Percentiles rank a stretch among this genome's conserved stretches.
Conservation (phyloP, 2,888 invertebrate species). For the Eupithecia pulchellata region DNA sequence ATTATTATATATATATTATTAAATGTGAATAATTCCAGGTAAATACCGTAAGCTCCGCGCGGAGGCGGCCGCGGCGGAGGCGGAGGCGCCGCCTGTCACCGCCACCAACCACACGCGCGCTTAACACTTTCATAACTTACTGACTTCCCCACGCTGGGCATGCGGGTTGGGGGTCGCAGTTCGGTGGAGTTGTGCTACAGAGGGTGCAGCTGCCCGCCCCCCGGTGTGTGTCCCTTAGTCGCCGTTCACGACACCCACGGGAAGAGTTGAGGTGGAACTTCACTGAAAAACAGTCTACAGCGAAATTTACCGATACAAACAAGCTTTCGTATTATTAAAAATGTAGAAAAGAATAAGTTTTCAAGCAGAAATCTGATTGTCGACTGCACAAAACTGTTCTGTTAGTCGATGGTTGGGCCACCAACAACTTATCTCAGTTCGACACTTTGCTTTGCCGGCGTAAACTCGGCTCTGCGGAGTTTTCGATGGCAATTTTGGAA, state of each 20-base stretch:
- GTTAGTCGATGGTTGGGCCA: no score
- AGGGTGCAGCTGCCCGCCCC: no score
- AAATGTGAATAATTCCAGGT: constrained; percentile 35
- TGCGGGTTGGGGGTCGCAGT: no score
- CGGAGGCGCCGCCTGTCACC: constrained; percentile 75
- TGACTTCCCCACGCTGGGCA: no score
- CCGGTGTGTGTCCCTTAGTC: no score
- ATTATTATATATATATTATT: no score
- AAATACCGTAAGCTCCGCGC: constrained; percentile 84
- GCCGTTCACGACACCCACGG: no score
- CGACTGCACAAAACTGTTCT: no score
- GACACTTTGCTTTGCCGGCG: no score
- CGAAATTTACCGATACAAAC: neutral
- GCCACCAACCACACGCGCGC: constrained; percentile 77
- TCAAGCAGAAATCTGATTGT: neutral
- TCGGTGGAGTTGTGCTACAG: no score
- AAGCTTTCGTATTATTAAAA: neutral
- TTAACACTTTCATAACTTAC: constrained; percentile 49
- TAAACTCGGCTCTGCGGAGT: neutral
- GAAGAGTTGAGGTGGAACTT: no score
- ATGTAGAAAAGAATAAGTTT: neutral
- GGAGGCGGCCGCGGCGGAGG: constrained; percentile 79
- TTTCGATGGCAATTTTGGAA: neutral
- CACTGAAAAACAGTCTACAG: neutral
- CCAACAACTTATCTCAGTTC: no score